Conservation (phyloP, 2,113 vertebrate genomes). For the Melanerpes formicivorus region DNA sequence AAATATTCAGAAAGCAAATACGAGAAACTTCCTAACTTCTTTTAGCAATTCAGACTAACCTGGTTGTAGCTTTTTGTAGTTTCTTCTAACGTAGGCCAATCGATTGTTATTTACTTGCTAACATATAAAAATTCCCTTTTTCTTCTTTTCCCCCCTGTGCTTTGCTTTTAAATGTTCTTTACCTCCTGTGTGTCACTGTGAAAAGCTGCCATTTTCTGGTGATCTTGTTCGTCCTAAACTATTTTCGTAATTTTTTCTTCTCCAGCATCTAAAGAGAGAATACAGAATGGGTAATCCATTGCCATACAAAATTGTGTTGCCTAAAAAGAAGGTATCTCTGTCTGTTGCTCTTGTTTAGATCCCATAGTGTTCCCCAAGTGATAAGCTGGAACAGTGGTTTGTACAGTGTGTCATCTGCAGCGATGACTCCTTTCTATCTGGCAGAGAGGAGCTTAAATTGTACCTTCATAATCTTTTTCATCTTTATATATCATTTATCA, state of each 20-base stretch:
- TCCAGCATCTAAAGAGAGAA: not conserved
- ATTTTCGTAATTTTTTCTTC: not conserved
- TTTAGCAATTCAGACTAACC: not conserved
- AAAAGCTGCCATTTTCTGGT: not conserved
- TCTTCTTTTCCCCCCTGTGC: not conserved
- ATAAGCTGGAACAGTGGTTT: not conserved
- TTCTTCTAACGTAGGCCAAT: not conserved
- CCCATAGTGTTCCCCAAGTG: not conserved
- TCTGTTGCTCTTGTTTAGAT: not conserved
- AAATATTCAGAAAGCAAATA: not conserved
- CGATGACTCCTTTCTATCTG: not conserved
- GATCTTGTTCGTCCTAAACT: not conserved
- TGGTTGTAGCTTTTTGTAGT: not conserved
- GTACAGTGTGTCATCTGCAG: not conserved
- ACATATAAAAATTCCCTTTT: not conserved
- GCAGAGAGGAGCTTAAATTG: not conserved
- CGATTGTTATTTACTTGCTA: not conserved
- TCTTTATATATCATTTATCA: not conserved
- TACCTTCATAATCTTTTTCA: not conserved
- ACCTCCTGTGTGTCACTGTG: not conserved
- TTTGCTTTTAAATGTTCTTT: not conserved
- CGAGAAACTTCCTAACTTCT: not conserved
- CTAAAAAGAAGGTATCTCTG: not conserved
- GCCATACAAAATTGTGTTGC: not conserved
- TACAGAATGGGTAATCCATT: not conserved